Percentiles rank a stretch among this genome's conserved stretches.
Conservation (phyloP, 2,113 vertebrate genomes). For the Hirundichthys speculiger region DNA sequence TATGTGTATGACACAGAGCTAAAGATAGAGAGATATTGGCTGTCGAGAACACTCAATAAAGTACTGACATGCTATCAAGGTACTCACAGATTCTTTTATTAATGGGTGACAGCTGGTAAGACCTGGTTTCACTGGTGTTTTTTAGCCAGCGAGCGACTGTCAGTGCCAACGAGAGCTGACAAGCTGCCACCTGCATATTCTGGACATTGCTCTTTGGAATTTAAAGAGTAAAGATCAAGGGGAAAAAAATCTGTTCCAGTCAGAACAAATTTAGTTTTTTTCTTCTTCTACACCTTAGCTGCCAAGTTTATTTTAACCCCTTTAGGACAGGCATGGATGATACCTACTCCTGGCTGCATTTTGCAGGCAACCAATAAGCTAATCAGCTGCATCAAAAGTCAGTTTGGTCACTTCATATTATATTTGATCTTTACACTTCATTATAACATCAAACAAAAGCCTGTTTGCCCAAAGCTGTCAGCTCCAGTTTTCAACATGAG, state of each 20-base stretch:
- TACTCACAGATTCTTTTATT: conserved; percentile 1
- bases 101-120: conserved; percentile 10
- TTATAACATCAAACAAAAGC: too few relatives aligned
- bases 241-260: background rate
- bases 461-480: too few relatives aligned
- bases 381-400: background rate
- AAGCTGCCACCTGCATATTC: conserved; percentile 4
- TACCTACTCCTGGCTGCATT: too few relatives aligned
- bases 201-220: background rate
- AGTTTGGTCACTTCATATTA: too few relatives aligned
- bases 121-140: conserved; percentile 1
- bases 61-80: conserved; percentile 4
- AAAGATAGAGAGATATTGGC: background rate
- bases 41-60: too few relatives aligned
- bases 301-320: too few relatives aligned
- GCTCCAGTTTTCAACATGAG: too few relatives aligned
- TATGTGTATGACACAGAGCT: too few relatives aligned
- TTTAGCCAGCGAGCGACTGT: background rate
- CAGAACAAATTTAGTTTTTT: background rate
- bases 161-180: background rate
- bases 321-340: too few relatives aligned
- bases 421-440: too few relatives aligned
- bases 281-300: too few relatives aligned
- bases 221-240: background rate
- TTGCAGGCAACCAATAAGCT: background rate